These are phyloP conservation scores for Caranx melampygus DNA, from an alignment of 2,113 vertebrate species.

Conservation along the genomic window DNA sequence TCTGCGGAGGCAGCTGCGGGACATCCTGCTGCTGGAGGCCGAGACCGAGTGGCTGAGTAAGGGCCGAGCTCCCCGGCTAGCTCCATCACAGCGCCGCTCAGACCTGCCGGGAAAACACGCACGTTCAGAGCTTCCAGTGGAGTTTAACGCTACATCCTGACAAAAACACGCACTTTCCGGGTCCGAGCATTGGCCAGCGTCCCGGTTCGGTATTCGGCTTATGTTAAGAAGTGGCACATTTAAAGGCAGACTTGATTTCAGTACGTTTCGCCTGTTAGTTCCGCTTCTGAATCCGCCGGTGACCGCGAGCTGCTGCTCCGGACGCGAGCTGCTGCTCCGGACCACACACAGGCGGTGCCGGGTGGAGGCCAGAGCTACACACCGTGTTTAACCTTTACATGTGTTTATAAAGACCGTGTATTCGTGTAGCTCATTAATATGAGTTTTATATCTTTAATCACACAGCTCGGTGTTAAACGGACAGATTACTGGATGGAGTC, in stretches of 20 bases:
- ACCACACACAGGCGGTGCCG: too few relatives aligned
- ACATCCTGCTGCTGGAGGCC: conserved; percentile 77
- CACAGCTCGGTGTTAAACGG: background rate
- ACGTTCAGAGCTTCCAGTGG: accelerated
- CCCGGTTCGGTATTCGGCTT: background rate
- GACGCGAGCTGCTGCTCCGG: too few relatives aligned
- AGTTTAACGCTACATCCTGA: accelerated
- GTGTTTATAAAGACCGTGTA: accelerated
- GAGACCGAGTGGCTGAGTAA: conserved; percentile 75
- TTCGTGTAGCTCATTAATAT: accelerated
- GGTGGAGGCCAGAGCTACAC: too few relatives aligned
- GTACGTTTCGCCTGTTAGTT: background rate
- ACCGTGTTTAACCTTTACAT: background rate
- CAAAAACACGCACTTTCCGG: accelerated
- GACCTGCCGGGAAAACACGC: background rate
- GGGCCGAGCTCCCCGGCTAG: conserved; percentile 36
- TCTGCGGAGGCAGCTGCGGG: conserved; percentile 82
- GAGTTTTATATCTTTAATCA: accelerated
- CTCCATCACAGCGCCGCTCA: background rate
- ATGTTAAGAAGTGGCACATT: accelerated
- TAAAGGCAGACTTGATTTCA: background rate
- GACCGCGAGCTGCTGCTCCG: too few relatives aligned
- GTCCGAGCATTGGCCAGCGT: accelerated
- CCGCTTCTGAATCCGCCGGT: background rate
- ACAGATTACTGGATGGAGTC: background rate